A percentile compares a stretch with the other conserved stretches of the same genome.
Conservation (phyloP, 2,888 invertebrate species). For the Gymnosoma rotundatum region DNA sequence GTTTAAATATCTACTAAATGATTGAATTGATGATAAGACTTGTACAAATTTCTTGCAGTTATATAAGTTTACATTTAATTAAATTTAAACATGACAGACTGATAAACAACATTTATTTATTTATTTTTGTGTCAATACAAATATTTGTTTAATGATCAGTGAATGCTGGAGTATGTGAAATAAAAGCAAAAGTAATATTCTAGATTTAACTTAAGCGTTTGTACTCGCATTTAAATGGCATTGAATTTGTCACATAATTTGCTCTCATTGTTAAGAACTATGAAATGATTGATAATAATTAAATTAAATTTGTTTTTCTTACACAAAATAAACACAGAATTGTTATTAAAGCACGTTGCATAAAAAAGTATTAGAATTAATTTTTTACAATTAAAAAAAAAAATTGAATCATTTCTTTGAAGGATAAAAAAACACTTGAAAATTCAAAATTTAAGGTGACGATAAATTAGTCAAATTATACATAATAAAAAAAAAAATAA, state of each 20-base stretch:
- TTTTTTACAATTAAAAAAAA: no score
- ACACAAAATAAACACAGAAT: no score
- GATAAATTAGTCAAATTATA: no score
- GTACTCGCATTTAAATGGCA: background rate
- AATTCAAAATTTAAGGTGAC: no score
- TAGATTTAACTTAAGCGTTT: background rate
- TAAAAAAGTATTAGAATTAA: no score
- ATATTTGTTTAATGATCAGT: constrained; percentile 8
- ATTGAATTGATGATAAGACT: constrained; percentile 47
- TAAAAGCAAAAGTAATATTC: background rate
- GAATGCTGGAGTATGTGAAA: background rate
- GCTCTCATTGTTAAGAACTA: constrained; percentile 11
- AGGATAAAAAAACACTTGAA: no score
- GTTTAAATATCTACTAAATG: constrained; percentile 47
- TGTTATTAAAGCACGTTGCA: no score
- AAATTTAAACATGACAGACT: constrained; percentile 59
- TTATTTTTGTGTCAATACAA: background rate
- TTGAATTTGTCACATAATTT: constrained; percentile 13
- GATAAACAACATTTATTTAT: constrained; percentile 28
- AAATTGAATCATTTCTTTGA: no score
- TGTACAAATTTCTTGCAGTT: constrained; percentile 34
- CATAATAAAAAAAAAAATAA: no score
- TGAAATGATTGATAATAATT: constrained; percentile 1
- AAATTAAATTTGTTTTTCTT: background rate
- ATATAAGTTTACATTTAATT: constrained; percentile 62